Evolutionary conservation across 2,888 invertebrate species (phyloP), one percentile per base, ranked within the genome.

Genomic region (Nematopogon swammerdamellus): DNA sequence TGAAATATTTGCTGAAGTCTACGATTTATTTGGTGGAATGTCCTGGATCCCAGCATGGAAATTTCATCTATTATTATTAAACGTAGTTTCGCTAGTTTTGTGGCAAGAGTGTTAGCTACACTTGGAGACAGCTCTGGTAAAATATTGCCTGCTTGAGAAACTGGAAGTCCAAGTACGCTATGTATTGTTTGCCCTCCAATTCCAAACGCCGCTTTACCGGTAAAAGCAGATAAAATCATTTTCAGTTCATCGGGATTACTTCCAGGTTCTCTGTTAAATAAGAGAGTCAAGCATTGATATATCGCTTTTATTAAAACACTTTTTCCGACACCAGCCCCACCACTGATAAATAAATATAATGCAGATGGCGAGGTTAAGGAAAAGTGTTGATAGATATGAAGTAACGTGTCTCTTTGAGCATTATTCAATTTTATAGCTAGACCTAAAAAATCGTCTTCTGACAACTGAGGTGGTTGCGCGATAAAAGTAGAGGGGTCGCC

Each of bases 291-390:
- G 45, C 53, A 44, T 52, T 60, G 60, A 50, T 53, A 55, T 36
- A 62, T 53, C n/a, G 57, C 53, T 18, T 53, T 55, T 4, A 63
- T 58, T 2, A 59, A 49, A 16, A 44, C 52, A 48, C 60, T 61
- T 56, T 63, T 62, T 11, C 62, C 61, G 11, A 61, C 61, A 3
- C 63, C 61, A 6, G 61, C 63, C 44, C 56, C 55, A 6, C 59
- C 60, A 52, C 51, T 53, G 10, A 62, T 46, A 51, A 53, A 53
- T 19, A 43, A 47, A 53, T 58, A 60, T 18, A 45, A 11, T 46
- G 50, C n/a, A n/a, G n/a, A n/a, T n/a, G n/a, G n/a, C n/a, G n/a
- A n/a, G n/a, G 30, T 48, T 50, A 47, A 48, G 51, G 45, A 46
- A 52, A 50, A 48, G 45, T 49, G 46, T 54, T 49, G 46, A 44